Conservation (phyloP, 2,888 invertebrate genomes). For the Seira musarum region DNA sequence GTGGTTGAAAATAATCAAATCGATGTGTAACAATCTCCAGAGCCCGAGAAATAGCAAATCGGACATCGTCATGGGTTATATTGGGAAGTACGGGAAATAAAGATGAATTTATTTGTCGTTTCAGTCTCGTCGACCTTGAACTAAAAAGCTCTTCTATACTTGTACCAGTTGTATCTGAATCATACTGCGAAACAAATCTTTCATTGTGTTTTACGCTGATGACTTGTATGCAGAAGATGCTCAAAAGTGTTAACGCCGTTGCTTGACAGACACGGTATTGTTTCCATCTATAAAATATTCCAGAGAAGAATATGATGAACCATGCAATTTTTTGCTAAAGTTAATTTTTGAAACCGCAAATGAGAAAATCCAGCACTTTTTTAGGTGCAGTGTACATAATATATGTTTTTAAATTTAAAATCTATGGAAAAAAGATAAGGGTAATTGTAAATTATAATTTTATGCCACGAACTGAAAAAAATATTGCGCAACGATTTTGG, state of each 20-base stretch:
- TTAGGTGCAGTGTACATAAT: too few species aligned
- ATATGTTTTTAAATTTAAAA: too few species aligned
- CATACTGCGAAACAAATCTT: not conserved
- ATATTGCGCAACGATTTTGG: too few species aligned
- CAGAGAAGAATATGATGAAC: too few species aligned
- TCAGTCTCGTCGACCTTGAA: slow-evolving; percentile 21
- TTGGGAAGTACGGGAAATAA: slow-evolving; percentile 68
- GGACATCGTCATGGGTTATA: slow-evolving; percentile 70
- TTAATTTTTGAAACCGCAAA: too few species aligned
- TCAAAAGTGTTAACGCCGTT: slow-evolving; percentile 2
- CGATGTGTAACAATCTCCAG: slow-evolving; percentile 70
- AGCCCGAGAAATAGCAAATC: slow-evolving; percentile 70
- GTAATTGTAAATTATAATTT: too few species aligned
- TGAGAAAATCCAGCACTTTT: too few species aligned
- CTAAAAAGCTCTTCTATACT: slow-evolving; percentile 8
- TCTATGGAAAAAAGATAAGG: too few species aligned
- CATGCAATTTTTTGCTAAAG: too few species aligned
- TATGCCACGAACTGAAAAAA: too few species aligned
- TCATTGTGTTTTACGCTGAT: not conserved
- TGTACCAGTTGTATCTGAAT: not conserved
- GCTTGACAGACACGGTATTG: not conserved
- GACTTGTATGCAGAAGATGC: slow-evolving; percentile 7
- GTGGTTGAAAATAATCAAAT: slow-evolving; percentile 71
- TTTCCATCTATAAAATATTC: slow-evolving; percentile 17
- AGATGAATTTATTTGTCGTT: slow-evolving; percentile 11